Evolutionary conservation across 2,888 invertebrate species (phyloP).

Genomic region (Cremastinae sp.): DNA sequence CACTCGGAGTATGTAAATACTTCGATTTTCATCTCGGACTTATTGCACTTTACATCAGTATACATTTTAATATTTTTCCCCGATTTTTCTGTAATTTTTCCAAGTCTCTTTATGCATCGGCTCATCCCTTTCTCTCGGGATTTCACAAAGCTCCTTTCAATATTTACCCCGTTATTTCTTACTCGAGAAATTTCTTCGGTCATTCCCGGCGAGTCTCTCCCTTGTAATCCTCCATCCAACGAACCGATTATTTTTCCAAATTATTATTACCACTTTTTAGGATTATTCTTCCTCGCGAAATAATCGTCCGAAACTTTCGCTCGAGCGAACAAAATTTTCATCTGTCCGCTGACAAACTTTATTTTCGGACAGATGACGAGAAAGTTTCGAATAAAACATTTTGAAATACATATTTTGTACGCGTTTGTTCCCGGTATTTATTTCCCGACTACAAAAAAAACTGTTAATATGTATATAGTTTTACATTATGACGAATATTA

Average conservation of each 20-base stretch:
- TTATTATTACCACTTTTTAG: too few relatives aligned
- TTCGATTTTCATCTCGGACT: conserved; percentile 12
- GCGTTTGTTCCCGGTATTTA: too few relatives aligned
- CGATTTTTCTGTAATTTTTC: conserved; percentile 7
- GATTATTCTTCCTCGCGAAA: background rate
- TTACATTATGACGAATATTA: conserved; percentile 7
- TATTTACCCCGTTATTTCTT: conserved; percentile 22
- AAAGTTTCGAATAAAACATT: too few relatives aligned
- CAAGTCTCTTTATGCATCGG: conserved; percentile 2
- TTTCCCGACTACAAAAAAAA: too few relatives aligned
- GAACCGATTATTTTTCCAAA: too few relatives aligned
- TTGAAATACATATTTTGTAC: background rate
- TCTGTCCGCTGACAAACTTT: too few relatives aligned
- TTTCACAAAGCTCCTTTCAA: background rate
- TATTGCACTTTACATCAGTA: conserved; percentile 7
- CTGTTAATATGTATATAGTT: too few relatives aligned
- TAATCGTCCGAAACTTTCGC: background rate
- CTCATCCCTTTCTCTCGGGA: background rate
- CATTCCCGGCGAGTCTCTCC: background rate
- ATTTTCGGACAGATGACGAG: too few relatives aligned
- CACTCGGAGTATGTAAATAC: conserved; percentile 25
- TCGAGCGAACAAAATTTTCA: too few relatives aligned
- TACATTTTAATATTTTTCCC: background rate
- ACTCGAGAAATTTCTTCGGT: background rate
- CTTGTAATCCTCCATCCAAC: too few relatives aligned